Percentiles rank a stretch among this genome's conserved stretches.
Conservation (phyloP, 1,140 invertebrate genomes). For the Rhyacophila brunnea region DNA sequence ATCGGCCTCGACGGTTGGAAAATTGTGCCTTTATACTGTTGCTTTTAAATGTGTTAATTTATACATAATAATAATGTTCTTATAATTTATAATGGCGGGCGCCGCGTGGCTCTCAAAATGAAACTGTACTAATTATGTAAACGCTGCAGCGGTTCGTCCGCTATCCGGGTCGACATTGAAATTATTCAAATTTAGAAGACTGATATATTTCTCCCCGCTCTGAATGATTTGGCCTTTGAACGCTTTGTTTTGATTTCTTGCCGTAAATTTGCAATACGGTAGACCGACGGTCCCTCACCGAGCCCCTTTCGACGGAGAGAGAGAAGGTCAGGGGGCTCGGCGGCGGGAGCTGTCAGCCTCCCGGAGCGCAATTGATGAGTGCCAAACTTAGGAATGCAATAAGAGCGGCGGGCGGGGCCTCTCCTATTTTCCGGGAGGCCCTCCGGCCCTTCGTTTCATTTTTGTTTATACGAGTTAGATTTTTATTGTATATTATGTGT, state of each 20-base stretch:
- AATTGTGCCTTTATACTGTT: constrained; percentile 36
- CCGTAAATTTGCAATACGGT: too few relatives aligned
- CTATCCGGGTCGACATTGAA: too few relatives aligned
- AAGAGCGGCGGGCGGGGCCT: constrained; percentile 2
- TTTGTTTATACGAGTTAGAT: constrained; percentile 26
- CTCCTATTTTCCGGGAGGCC: too few relatives aligned
- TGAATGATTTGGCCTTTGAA: too few relatives aligned
- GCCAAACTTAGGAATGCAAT: constrained; percentile 27
- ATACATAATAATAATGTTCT: constrained; percentile 22
- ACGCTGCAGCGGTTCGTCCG: too few relatives aligned
- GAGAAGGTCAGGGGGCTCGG: not conserved
- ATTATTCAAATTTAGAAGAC: too few relatives aligned
- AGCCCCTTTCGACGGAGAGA: constrained; percentile 4
- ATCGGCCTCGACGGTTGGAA: constrained; percentile 14
- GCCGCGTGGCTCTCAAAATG: too few relatives aligned
- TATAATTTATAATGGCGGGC: constrained; percentile 20
- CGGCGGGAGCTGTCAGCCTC: not conserved
- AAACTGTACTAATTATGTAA: too few relatives aligned
- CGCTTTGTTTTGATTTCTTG: too few relatives aligned
- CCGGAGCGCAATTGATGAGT: not conserved
- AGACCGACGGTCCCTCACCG: too few relatives aligned
- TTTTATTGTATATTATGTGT: constrained; percentile 25
- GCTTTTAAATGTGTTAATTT: constrained; percentile 32
- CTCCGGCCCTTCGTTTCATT: not conserved
- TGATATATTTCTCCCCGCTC: too few relatives aligned